Evolutionary conservation across 2,797 vertebrate species (phyloP).

Genomic region (Poecile montanus): DNA sequence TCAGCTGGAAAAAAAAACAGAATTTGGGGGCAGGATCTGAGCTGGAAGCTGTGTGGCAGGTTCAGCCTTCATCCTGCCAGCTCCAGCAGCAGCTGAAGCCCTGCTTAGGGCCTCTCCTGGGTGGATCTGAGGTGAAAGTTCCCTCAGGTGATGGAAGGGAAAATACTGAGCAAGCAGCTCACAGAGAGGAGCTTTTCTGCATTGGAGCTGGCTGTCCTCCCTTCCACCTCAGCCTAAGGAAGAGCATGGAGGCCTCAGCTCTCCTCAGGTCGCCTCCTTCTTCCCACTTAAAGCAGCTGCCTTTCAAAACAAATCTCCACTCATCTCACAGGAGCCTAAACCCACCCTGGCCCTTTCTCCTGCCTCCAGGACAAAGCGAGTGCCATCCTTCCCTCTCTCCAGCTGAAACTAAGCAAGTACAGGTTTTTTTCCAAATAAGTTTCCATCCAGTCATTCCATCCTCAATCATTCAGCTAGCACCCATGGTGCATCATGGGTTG

Average conservation of each 20-base stretch:
- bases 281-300: not conserved
- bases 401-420: not conserved
- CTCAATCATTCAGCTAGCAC: not conserved
- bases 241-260: fast-evolving
- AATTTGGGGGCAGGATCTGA: not conserved
- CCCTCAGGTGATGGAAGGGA: not conserved
- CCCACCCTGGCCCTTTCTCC: not conserved
- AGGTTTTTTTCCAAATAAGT: not conserved
- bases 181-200: not conserved
- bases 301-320: not conserved
- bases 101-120: not conserved
- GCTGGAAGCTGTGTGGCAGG: not conserved
- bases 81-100: not conserved
- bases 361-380: not conserved
- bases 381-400: not conserved
- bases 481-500: fast-evolving
- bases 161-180: not conserved
- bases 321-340: not conserved
- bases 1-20: not conserved
- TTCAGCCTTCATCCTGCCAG: not conserved
- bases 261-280: not conserved
- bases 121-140: not conserved
- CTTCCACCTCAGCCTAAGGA: not conserved
- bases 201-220: not conserved
- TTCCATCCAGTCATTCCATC: not conserved